Conservation (phyloP, 2,797 vertebrate species). For the Monodelphis domestica region DNA sequence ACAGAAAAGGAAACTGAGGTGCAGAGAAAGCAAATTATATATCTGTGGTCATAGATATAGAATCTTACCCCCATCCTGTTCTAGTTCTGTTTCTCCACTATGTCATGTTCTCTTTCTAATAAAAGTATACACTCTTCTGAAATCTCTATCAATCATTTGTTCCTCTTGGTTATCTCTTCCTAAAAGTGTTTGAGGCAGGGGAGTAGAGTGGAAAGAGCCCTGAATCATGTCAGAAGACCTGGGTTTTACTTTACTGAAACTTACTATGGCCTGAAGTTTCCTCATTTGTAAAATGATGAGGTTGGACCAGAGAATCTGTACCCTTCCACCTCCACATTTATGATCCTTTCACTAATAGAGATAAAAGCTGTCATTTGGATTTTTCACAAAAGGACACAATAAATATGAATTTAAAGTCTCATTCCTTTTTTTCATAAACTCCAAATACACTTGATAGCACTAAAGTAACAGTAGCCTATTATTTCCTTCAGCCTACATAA, state of each 20-base stretch:
- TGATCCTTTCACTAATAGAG: not conserved
- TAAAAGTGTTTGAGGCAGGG: not conserved
- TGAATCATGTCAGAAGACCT: not conserved
- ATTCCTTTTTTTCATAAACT: conserved; percentile 26
- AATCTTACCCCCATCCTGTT: not conserved
- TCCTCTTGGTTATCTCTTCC: not conserved
- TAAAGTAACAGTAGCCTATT: not conserved
- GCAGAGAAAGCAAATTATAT: not conserved
- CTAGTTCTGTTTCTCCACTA: not conserved
- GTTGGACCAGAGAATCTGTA: not conserved
- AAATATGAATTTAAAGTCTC: conserved; percentile 35
- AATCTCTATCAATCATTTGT: not conserved
- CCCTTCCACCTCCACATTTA: not conserved
- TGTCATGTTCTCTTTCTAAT: not conserved
- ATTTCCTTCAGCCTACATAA: conserved; percentile 26
- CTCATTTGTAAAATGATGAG: not conserved
- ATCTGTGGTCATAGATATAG: not conserved
- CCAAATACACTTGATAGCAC: conserved; percentile 23
- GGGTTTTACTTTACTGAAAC: conserved; percentile 7
- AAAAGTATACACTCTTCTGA: not conserved
- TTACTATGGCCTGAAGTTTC: not conserved
- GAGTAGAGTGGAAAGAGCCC: not conserved
- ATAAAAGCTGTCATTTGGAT: conserved; percentile 11
- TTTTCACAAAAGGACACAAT: conserved; percentile 24
- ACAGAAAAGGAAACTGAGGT: not conserved